These are phyloP conservation scores for Eueides isabella DNA, from an alignment of 1,140 invertebrate species.

Conservation along the genomic window DNA sequence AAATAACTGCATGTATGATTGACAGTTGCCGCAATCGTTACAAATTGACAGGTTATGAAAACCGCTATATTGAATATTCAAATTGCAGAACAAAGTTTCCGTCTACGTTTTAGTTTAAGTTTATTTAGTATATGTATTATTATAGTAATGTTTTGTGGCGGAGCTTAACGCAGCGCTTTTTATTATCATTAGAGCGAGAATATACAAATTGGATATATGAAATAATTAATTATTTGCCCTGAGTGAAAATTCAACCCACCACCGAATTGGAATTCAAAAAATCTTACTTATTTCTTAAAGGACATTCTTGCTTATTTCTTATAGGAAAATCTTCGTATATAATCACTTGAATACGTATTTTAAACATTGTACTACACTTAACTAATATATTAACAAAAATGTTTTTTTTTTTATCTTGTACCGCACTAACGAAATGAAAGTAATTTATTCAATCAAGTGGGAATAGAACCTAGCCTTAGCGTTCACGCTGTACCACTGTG, in stretches of 20 bases:
- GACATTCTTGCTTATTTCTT: too few species aligned
- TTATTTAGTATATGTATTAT: too few species aligned
- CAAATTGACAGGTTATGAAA: slow-evolving; percentile 30
- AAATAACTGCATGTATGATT: slow-evolving; percentile 20
- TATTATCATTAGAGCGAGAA: too few species aligned
- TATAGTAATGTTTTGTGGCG: too few species aligned
- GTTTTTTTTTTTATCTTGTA: not conserved
- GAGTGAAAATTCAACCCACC: not conserved
- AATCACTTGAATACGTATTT: not conserved
- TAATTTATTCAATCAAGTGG: not conserved
- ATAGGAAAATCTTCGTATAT: not conserved
- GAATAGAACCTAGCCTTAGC: not conserved
- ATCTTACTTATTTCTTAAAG: too few species aligned
- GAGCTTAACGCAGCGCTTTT: not conserved
- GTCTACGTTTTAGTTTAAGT: not conserved
- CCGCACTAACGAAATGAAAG: too few species aligned
- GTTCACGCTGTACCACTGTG: too few species aligned
- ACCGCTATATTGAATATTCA: slow-evolving; percentile 27
- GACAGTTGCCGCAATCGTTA: slow-evolving; percentile 26
- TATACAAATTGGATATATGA: too few species aligned
- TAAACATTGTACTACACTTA: not conserved
- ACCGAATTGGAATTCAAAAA: too few species aligned
- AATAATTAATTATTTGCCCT: not conserved
- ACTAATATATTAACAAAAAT: too few species aligned
- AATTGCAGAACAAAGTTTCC: slow-evolving; percentile 14